phyloP scores from a whole-genome alignment of 2,888 invertebrate genomes.

The Imbricaverruca yamaguchii region DNA sequence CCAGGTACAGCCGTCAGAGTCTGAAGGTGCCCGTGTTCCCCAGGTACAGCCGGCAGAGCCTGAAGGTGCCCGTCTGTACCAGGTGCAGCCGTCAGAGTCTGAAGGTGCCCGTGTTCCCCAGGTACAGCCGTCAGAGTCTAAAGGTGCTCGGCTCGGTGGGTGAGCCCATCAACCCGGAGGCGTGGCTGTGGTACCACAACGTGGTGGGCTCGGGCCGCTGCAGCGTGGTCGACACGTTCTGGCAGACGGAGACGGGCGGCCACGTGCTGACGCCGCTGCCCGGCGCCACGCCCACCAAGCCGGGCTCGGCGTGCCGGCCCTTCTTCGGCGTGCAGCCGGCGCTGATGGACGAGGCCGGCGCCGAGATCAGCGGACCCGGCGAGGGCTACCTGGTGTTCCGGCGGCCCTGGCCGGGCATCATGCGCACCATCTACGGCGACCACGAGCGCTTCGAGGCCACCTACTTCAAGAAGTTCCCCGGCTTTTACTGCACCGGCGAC shows the following conservation, averaged over 20 bases:
- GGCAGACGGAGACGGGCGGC: conserved; percentile 99
- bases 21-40: too few relatives aligned
- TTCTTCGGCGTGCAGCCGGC: conserved; percentile 93
- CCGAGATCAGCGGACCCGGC: conserved; percentile 73
- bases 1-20: too few relatives aligned
- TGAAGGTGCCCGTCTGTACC: too few relatives aligned
- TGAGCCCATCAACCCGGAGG: conserved; percentile 97
- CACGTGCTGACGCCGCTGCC: conserved; percentile 94
- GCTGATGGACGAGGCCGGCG: conserved; percentile 79
- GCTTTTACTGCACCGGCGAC: conserved; percentile 96
- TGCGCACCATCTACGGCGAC: conserved; percentile 87
- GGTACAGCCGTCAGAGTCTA: conserved; percentile 47
- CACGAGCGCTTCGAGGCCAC: conserved; percentile 79
- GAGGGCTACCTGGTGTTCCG: conserved; percentile 93
- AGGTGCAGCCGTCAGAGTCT: conserved; percentile 47
- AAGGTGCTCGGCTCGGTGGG: conserved; percentile 93
- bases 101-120: conserved; percentile 49
- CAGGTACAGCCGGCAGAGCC: too few relatives aligned
- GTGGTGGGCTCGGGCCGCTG: conserved; percentile 44
- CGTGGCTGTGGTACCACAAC: conserved; percentile 90
- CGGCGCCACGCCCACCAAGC: conserved; percentile 93
- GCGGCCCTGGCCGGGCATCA: conserved; percentile 96
- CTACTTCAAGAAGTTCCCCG: conserved; percentile 92
- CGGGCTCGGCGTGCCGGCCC: conserved; percentile 92
- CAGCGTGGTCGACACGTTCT: conserved; percentile 95